phyloP scores from a whole-genome alignment of 1,140 invertebrate genomes.

The Cydia strobilella region DNA sequence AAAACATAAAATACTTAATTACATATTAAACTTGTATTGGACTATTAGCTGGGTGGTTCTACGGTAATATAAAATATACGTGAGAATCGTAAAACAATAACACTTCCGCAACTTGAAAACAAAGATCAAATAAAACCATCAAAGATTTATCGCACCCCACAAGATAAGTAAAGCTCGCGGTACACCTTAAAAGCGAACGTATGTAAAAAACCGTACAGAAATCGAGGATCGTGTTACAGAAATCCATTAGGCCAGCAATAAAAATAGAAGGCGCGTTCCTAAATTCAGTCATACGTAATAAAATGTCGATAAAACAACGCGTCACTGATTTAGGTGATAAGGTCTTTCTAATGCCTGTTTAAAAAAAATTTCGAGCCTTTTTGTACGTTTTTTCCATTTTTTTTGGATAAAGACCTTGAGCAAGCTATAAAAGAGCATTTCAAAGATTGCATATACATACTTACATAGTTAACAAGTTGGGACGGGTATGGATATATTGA shows the following conservation, averaged over 20 bases:
- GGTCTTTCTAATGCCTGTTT: not conserved
- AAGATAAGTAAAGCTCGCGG: constrained; percentile 55
- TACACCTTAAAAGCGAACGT: constrained; percentile 59
- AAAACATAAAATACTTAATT: too few species aligned
- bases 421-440: too few species aligned
- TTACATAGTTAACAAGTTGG: too few species aligned
- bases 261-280: constrained; percentile 68
- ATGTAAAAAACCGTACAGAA: constrained; percentile 64
- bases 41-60: too few species aligned
- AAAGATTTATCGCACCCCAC: constrained; percentile 50
- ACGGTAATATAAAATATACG: not conserved
- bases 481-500: too few species aligned
- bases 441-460: too few species aligned
- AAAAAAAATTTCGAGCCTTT: not conserved
- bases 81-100: not conserved
- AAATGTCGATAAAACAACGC: constrained; percentile 53
- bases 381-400: too few species aligned
- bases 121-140: constrained; percentile 24
- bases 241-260: constrained; percentile 76
- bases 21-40: too few species aligned
- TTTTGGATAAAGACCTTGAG: too few species aligned
- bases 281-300: constrained; percentile 69
- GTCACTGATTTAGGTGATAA: constrained; percentile 37
- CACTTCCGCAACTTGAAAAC: not conserved
- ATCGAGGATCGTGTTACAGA: constrained; percentile 75